Evolutionary conservation across 2,888 invertebrate genomes (phyloP).

Genomic region (Poecilobothrus nobilitatus): DNA sequence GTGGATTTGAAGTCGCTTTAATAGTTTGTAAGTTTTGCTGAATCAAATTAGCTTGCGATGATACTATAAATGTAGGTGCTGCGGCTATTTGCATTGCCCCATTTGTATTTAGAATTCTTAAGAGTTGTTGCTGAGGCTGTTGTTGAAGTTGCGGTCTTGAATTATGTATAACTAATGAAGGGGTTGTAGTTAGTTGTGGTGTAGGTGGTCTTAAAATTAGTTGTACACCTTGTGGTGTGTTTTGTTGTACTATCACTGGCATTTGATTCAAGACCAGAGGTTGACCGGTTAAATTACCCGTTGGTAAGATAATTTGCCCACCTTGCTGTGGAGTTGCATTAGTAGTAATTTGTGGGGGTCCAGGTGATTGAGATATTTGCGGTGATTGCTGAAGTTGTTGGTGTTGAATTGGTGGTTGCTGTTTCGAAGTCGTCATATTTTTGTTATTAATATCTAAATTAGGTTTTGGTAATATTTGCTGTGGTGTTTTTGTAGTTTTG

Average conservation of each 20-base stretch:
- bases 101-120: constrained; percentile 55
- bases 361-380: constrained; percentile 40
- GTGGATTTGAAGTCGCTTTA: constrained; percentile 31
- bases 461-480: constrained; percentile 56
- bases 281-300: constrained; percentile 35
- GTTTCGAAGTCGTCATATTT: background rate
- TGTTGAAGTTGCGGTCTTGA: constrained; percentile 34
- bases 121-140: constrained; percentile 47
- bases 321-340: constrained; percentile 23
- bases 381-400: constrained; percentile 26
- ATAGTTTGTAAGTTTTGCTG: constrained; percentile 43
- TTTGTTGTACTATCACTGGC: constrained; percentile 55
- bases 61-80: constrained; percentile 46
- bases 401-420: constrained; percentile 24
- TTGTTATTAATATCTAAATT: constrained; percentile 24
- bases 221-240: constrained; percentile 59
- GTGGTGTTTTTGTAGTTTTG: constrained; percentile 44
- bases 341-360: constrained; percentile 28
- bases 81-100: constrained; percentile 51
- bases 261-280: constrained; percentile 43
- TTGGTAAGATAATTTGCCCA: constrained; percentile 40
- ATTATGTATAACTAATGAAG: constrained; percentile 44
- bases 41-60: constrained; percentile 44
- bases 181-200: constrained; percentile 44
- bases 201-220: constrained; percentile 60